These are phyloP conservation scores for Anableps anableps DNA, from an alignment of 2,797 vertebrate genomes.

Conservation along the genomic window DNA sequence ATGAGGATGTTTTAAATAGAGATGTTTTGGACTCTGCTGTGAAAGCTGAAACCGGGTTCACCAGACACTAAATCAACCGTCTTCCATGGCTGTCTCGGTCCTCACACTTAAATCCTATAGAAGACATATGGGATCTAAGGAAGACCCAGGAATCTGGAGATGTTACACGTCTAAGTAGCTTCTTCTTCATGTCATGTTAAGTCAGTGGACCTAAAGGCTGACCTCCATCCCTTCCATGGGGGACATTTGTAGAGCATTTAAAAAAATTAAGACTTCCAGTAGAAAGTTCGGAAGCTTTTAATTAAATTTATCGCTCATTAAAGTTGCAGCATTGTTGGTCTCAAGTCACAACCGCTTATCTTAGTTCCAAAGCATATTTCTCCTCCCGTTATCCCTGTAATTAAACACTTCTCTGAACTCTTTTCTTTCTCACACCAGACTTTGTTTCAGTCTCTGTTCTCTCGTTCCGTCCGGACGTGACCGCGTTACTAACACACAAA, in stretches of 20 bases:
- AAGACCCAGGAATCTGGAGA: not conserved
- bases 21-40: not conserved
- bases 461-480: constrained; percentile 66
- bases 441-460: constrained; percentile 38
- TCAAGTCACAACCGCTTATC: not conserved
- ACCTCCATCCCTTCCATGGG: not conserved
- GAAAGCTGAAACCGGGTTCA: not conserved
- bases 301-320: not conserved
- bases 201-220: not conserved
- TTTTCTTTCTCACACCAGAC: constrained; percentile 22
- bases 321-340: not conserved
- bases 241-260: not conserved
- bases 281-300: not conserved
- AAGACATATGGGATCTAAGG: not conserved
- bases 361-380: not conserved
- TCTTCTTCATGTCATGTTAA: not conserved
- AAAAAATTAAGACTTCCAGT: not conserved
- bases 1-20: too few relatives aligned
- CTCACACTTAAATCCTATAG: not conserved
- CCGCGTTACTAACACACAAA: constrained; percentile 71
- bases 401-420: constrained; percentile 8
- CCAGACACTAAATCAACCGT: not conserved
- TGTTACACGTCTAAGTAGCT: not conserved
- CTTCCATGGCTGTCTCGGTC: too few relatives aligned
- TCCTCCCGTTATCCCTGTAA: constrained; percentile 12